phyloP scores from a whole-genome alignment of 1,140 invertebrate genomes.

The Araneus ventricosus region DNA sequence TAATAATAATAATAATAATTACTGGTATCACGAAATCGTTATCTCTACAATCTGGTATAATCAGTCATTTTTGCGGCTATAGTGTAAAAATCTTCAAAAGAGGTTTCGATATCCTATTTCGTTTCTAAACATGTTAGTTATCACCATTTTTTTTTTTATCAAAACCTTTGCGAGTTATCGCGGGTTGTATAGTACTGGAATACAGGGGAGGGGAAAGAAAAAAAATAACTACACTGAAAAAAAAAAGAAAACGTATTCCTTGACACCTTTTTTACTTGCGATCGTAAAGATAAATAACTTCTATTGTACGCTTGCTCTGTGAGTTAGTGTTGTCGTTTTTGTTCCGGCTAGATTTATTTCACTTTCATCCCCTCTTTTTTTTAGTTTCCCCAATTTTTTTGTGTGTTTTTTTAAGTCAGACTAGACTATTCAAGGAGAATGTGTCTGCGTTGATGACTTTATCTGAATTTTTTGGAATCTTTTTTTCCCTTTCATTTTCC shows the following conservation, averaged over 20 bases:
- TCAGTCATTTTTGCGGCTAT: too few relatives aligned
- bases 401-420: background rate
- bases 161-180: background rate
- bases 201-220: background rate
- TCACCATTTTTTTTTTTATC: background rate
- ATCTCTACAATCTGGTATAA: too few relatives aligned
- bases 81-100: too few relatives aligned
- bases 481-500: background rate
- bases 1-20: too few relatives aligned
- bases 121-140: too few relatives aligned
- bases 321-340: conserved; percentile 50
- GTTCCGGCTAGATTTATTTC: conserved; percentile 16
- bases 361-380: background rate
- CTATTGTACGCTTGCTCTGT: conserved; percentile 4
- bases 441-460: conserved; percentile 10
- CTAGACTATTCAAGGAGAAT: background rate
- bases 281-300: conserved; percentile 27
- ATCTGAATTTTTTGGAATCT: background rate
- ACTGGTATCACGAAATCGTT: too few relatives aligned
- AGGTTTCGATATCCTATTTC: too few relatives aligned
- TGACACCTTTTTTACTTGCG: conserved; percentile 43
- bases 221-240: background rate
- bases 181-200: background rate
- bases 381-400: background rate
- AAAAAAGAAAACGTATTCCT: conserved; percentile 6